Evolutionary conservation across 1,140 invertebrate genomes (phyloP).

Genomic region (Papilio helenus): DNA sequence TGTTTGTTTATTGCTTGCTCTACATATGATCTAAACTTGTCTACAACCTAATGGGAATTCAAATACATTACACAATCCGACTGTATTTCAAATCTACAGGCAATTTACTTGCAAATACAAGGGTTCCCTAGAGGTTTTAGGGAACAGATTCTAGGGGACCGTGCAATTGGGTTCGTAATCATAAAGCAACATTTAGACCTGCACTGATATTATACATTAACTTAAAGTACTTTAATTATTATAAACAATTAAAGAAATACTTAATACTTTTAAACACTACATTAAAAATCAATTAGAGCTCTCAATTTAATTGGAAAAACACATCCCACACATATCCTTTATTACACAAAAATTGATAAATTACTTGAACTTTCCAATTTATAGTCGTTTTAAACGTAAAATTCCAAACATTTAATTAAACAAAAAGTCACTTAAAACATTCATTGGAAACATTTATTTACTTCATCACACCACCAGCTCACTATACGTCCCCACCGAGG

Average conservation of each 20-base stretch:
- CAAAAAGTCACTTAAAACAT: neutral
- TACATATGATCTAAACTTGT: slow-evolving; percentile 6
- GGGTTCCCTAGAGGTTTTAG: neutral
- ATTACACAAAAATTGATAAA: too few relatives aligned
- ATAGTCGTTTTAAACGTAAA: neutral
- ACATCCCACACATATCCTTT: too few relatives aligned
- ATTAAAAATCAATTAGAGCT: too few relatives aligned
- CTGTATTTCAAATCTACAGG: slow-evolving; percentile 28
- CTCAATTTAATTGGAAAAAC: too few relatives aligned
- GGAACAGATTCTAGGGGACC: slow-evolving; percentile 3
- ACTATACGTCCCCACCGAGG: too few relatives aligned
- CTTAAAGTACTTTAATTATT: too few relatives aligned
- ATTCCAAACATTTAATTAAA: neutral
- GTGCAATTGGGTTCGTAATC: slow-evolving; percentile 3
- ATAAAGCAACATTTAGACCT: neutral
- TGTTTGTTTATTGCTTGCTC: slow-evolving; percentile 7
- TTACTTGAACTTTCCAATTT: too few relatives aligned
- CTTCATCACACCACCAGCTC: too few relatives aligned
- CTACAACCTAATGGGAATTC: slow-evolving; percentile 11
- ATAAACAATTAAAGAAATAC: too few relatives aligned
- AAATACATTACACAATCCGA: slow-evolving; percentile 12
- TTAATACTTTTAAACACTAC: too few relatives aligned
- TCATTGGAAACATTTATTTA: neutral
- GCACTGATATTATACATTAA: neutral
- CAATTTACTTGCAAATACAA: slow-evolving; percentile 34